Evolutionary conservation across 2,888 invertebrate genomes (phyloP), one percentile per base, ranked within the genome.

Genomic region (Dryobota labecula): DNA sequence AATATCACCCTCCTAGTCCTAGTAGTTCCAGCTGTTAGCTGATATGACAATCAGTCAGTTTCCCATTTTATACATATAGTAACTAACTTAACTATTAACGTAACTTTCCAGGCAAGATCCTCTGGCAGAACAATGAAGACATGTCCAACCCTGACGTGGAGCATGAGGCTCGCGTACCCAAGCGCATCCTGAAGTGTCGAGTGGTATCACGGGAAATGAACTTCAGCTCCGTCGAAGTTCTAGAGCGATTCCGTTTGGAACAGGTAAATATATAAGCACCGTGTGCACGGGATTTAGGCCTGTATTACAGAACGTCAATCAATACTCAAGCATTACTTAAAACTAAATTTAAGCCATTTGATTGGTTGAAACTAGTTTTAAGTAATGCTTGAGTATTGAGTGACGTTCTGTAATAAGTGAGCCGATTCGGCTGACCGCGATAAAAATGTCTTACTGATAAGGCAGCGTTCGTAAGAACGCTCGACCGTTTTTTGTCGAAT

Each of bases 81-180:
- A 24, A n/a, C n/a, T n/a, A n/a, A n/a, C n/a, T n/a, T n/a, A n/a
- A n/a, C n/a, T n/a, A n/a, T n/a, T n/a, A 56, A 56, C 2, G 15
- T 68, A 4, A n/a, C n/a, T 63, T 90, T 90, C 3, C 85, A 96
- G 99, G 99, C 24, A 98, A 98, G 93, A 97, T 99, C 75, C 96
- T 99, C 43, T 99, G 99, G 99, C 99, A 99, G 92, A 99, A 99
- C 82, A 98, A 98, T 90, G 99, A 99, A 91, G 99, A 99, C 92
- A 96, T 99, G 97, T 98, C 99, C 13, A 96, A 97, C 57, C 98
- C 99, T 7, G 98, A 98, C 67, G 96, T 97, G 38, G 99, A 99
- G 92, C 99, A 99, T 92, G 99, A 99, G 96, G 99, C 99, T 93
- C 96, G 98, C 77, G 99, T 99, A 49, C 99, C 99, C 0, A 99